Conservation (phyloP, 2,888 invertebrate species). For the Cryptus armator region DNA sequence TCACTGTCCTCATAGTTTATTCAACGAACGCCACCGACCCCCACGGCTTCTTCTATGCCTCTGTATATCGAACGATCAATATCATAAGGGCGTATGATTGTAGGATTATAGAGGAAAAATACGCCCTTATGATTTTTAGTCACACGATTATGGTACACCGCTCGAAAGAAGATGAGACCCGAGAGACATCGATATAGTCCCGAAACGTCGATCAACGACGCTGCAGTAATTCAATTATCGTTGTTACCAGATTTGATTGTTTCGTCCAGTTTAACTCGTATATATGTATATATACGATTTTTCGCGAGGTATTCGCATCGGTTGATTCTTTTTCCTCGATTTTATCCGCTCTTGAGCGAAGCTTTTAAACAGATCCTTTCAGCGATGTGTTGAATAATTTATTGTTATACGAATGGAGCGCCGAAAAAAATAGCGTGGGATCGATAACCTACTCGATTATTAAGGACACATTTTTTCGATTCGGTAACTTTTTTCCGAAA, state of each 20-base stretch:
- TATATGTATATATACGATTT: neutral
- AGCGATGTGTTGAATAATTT: too few species aligned
- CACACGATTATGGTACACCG: conserved; percentile 13
- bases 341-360: too few species aligned
- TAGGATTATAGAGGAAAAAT: neutral
- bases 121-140: neutral
- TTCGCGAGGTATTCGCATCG: neutral
- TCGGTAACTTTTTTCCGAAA: too few species aligned
- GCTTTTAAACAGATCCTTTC: too few species aligned
- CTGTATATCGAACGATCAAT: neutral
- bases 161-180: conserved; percentile 1
- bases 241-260: neutral
- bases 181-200: conserved; percentile 6
- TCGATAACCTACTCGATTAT: too few species aligned
- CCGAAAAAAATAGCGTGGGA: too few species aligned
- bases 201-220: conserved; percentile 28
- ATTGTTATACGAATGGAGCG: too few species aligned
- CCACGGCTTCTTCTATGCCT: conserved; percentile 60
- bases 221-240: neutral
- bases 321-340: neutral
- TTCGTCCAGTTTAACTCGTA: neutral
- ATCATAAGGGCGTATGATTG: neutral
- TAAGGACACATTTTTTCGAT: too few species aligned
- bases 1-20: conserved; percentile 78
- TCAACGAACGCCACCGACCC: conserved; percentile 73